Evolutionary conservation across 2,888 invertebrate species (phyloP), one percentile per base, ranked within the genome.

Genomic region (Andrena bucephala): DNA sequence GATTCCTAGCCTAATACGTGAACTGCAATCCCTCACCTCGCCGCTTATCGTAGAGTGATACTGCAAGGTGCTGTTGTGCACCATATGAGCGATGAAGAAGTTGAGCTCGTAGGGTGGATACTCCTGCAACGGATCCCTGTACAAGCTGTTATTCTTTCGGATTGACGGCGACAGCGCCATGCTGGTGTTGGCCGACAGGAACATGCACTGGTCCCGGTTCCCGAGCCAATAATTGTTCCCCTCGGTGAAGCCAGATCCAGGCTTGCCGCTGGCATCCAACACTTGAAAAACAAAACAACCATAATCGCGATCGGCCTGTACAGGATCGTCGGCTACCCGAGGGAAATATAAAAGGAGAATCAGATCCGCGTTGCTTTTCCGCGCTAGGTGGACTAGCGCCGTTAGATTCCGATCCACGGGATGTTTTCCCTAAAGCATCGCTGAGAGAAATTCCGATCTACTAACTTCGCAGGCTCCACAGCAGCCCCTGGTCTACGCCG

Each of bases 171-270:
- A 89, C 1, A 94, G 77, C 42, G 90, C 83, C 5, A 94, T 81
- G 3, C 90, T 91, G 24, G 77, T 85, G 0, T 77, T 89, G 63
- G 94, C 93, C 0, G 84, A 81, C 0, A 95, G 91, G 1, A 95
- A 95, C 2, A 92, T 85, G 87, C 96, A 96, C 20, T 95, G 95
- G 54, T 93, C 93, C 57, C 93, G 94, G 29, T 94, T 94, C 16
- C 96, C 96, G 48, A 96, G 86, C 96, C 96, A 96, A 71, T 94
- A 95, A 91, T 95, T 96, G 82, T 96, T 95, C 0, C 96, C 96
- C 84, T 95, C 95, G 0, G 95, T 89, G 88, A 96, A 96, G 2
- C 95, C 95, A 0, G 95, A 89, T 0, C 93, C 94, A 2, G 95
- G 95, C 16, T 91, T 91, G 13, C 96, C 96, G 70, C 95, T 96